Conservation (phyloP, 2,797 vertebrate species). For the Thamnophis elegans region DNA sequence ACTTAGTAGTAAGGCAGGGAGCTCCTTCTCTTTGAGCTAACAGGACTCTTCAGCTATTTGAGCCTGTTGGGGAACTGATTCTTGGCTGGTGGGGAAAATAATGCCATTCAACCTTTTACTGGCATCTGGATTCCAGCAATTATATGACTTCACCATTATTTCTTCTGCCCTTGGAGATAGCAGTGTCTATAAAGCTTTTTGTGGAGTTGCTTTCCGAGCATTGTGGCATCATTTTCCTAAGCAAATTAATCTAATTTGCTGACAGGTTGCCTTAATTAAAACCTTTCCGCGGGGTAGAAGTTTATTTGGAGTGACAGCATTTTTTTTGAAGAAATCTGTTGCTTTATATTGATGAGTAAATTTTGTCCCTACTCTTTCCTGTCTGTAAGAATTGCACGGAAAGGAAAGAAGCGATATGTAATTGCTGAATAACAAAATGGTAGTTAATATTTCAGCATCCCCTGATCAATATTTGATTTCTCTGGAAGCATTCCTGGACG, state of each 20-base stretch:
- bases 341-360: not conserved
- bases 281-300: conserved; percentile 6
- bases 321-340: not conserved
- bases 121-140: not conserved
- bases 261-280: not conserved
- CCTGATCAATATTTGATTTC: conserved; percentile 32
- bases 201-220: conserved; percentile 7
- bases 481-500: conserved; percentile 8
- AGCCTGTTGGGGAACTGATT: not conserved
- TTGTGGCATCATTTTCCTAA: not conserved
- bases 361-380: rapidly evolving
- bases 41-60: not conserved
- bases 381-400: not conserved
- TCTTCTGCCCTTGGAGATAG: not conserved
- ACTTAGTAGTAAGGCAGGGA: not conserved
- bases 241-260: conserved; percentile 14
- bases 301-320: conserved; percentile 10
- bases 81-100: not conserved
- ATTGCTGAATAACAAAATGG: not conserved
- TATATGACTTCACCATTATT: not conserved
- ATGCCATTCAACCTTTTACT: not conserved
- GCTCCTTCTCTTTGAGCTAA: not conserved
- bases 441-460: conserved; percentile 9
- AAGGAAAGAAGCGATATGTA: not conserved
- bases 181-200: not conserved